phyloP scores from a whole-genome alignment of 2,888 invertebrate genomes.

The Pantelozetes paolii region DNA sequence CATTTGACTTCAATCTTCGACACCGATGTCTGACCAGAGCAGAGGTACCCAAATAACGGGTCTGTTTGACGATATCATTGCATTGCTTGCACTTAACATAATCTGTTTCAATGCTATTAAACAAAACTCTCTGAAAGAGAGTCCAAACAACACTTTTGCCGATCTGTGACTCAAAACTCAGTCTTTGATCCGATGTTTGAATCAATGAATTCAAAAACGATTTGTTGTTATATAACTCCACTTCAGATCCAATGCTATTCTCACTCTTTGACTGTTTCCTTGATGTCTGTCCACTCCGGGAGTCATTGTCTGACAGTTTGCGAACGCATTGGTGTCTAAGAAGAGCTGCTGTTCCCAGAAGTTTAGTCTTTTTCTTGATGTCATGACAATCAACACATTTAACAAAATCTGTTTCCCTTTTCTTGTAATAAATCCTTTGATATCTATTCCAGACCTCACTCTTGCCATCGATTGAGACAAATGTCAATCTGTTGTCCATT shows the following conservation, averaged over 20 bases:
- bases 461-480: not conserved
- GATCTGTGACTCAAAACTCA: slow-evolving; percentile 7
- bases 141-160: slow-evolving; percentile 18
- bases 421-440: not conserved
- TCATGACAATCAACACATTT: slow-evolving; percentile 20
- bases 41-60: not conserved
- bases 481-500: not conserved
- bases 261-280: not conserved
- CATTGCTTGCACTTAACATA: slow-evolving; percentile 17
- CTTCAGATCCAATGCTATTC: not conserved
- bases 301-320: not conserved
- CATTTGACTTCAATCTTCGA: not conserved
- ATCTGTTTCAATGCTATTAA: not conserved
- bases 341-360: not conserved
- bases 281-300: not conserved
- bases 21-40: slow-evolving; percentile 12
- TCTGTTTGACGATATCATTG: slow-evolving; percentile 6
- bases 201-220: not conserved
- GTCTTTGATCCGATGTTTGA: not conserved
- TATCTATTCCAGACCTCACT: slow-evolving; percentile 15
- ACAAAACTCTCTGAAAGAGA: not conserved
- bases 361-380: slow-evolving; percentile 11
- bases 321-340: slow-evolving; percentile 10
- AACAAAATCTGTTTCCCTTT: slow-evolving; percentile 15
- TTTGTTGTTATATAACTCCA: slow-evolving; percentile 8